Evolutionary conservation across 2,888 invertebrate genomes (phyloP), one percentile per base, ranked within the genome.

Genomic region (Falcaria lacertinaria): DNA sequence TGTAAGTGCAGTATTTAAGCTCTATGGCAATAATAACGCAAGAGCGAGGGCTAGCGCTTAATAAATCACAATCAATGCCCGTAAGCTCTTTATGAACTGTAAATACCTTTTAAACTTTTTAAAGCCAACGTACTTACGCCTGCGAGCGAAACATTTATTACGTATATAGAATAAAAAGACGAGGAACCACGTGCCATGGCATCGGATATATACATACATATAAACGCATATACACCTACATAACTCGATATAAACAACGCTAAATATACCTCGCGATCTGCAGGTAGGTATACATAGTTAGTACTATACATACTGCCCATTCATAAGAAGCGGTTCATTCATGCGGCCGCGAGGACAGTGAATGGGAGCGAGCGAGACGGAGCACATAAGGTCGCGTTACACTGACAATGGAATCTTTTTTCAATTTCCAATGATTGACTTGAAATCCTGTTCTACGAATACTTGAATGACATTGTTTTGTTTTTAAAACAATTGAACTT

Each of bases 271-370:
- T 37, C 37, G 37, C 64, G 55, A 64, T 60, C 67, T 63, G 62
- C 69, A 68, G 62, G 64, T 60, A 81, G 65, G 82, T 82, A 87
- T 87, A 22, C 22, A 22, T 28, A 28, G 28, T 28, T 11, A 86
- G 83, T 87, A 87, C 80, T 74, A 80, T 71, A 74, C 77, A 74
- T 76, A 80, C 79, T 77, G 80, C 80, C 82, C 88, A 89, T 89
- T 89, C 89, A 90, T 89, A 87, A 89, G 86, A 86, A 88, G 80
- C 83, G 73, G 81, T 88, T 84, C 87, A 87, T 88, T 88, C 79
- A 87, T 84, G 82, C 82, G 78, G 71, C 73, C 71, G 74, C 73
- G 71, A 69, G 67, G 71, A 60, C 69, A 49, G 75, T 87, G 86
- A 87, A 88, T 88, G 85, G 87, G 88, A 83, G 87, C 76, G 80